Evolutionary conservation across 92 coral and sea anemone genomes (phyloP).

Genomic region (Paramuricea clavata): DNA sequence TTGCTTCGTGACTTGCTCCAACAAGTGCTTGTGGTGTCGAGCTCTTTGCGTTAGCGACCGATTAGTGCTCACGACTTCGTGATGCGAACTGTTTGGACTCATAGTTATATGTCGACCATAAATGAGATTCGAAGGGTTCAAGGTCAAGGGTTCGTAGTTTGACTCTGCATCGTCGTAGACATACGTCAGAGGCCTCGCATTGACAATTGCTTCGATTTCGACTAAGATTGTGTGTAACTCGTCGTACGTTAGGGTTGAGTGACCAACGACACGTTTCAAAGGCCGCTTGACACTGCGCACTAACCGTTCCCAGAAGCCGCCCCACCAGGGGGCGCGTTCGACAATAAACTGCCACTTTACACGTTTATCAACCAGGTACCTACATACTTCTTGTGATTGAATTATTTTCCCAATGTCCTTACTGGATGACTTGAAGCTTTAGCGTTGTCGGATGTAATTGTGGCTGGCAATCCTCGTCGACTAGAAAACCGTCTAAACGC

Average conservation of each 20-base stretch:
- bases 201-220: not conserved
- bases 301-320: no score
- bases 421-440: slow-evolving; percentile 43
- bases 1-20: not conserved
- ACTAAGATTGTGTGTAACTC: not conserved
- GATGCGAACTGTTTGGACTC: not conserved
- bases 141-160: not conserved
- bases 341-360: slow-evolving; percentile 46
- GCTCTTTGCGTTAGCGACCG: not conserved
- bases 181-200: not conserved
- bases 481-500: slow-evolving; percentile 42
- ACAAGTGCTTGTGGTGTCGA: not conserved
- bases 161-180: not conserved
- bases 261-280: slow-evolving; percentile 1
- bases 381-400: slow-evolving; percentile 33
- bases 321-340: not conserved
- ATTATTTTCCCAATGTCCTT: slow-evolving; percentile 42
- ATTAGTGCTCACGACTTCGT: no score
- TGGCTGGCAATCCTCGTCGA: not conserved
- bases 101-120: slow-evolving; percentile 1
- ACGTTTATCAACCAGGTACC: slow-evolving; percentile 12
- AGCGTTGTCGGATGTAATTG: slow-evolving; percentile 51
- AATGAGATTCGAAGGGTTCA: not conserved
- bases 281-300: no score
- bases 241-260: not conserved